These are phyloP conservation scores for Cheilosia vernalis DNA, from an alignment of 2,888 invertebrate species.

Conservation along the genomic window DNA sequence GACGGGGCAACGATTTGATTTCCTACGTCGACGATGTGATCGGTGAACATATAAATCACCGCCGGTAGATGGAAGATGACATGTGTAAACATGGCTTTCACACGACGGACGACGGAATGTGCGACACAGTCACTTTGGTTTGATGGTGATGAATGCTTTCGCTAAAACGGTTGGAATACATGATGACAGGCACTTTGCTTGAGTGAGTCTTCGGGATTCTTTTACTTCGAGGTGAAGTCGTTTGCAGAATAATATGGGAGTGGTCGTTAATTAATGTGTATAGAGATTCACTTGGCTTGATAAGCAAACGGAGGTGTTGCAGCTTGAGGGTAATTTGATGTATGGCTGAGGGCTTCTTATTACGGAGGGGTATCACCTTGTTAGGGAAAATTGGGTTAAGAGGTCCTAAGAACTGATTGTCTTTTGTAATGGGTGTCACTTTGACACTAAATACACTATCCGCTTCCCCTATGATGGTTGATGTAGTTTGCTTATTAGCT, in stretches of 20 bases:
- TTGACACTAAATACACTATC: too few species aligned
- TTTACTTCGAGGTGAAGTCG: neutral
- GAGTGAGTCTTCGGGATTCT: slow-evolving; percentile 24
- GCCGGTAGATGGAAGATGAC: slow-evolving; percentile 38
- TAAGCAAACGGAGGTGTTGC: neutral
- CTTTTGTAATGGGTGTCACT: too few species aligned
- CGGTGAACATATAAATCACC: slow-evolving; percentile 36
- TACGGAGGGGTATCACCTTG: too few species aligned
- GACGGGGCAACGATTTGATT: slow-evolving; percentile 47
- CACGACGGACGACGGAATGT: slow-evolving; percentile 27
- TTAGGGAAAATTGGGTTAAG: too few species aligned
- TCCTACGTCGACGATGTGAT: slow-evolving; percentile 10
- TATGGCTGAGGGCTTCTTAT: neutral
- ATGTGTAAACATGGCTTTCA: slow-evolving; percentile 57
- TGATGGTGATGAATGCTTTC: slow-evolving; percentile 59
- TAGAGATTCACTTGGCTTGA: slow-evolving; percentile 7
- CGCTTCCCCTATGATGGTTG: too few species aligned
- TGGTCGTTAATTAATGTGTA: slow-evolving; percentile 7
- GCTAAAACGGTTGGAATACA: slow-evolving; percentile 21
- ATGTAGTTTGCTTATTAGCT: too few species aligned
- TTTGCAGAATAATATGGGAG: slow-evolving; percentile 37
- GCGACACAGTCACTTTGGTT: slow-evolving; percentile 49
- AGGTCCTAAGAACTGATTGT: too few species aligned
- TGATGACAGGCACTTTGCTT: slow-evolving; percentile 31
- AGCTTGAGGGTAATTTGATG: slow-evolving; percentile 5